Base-by-base conservation (phyloP, 2,113 vertebrate genomes). In the Bambusicola thoracicus region DNA sequence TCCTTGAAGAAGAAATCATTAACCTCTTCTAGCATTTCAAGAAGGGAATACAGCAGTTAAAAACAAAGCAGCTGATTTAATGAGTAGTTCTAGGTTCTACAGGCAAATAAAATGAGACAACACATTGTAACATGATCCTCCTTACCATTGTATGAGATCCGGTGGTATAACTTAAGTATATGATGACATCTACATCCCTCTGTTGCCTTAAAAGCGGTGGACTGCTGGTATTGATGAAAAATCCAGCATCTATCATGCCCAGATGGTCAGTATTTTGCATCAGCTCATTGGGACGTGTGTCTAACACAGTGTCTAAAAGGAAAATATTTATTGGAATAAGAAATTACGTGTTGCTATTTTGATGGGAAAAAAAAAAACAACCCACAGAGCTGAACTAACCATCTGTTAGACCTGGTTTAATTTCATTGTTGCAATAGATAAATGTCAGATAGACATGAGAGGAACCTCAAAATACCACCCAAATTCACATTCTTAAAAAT, bases 171-270 rank as follows among this genome's bases (percentile, higher is more conserved):
- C 95, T 98, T 89, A 98, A 97, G 81, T 98, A 98, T 66, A 98
- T 94, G 83, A 98, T 97, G 96, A 98, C 95, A 91, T 98, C 97
- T 75, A 98, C 97, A 69, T 89, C 89, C 74, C 98, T 97, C 87
- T 97, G 96, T 13, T 91, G 85, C 48, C 96, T 96, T 90, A 98
- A 34, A 93, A 98, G 95, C 43, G 97, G 96, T 25, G 98, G 84
- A 61, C 94, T 97, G 85, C 98, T 98, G 34, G 97, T 98, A 91
- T 98, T 98, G 94, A 98, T 97, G 89, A 98, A 98, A 94, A 97
- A 98, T 87, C 95, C 97, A 44, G 97, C 95, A 11, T 98, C 98
- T 86, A 98, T 97, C 81, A 98, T 95, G 80, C 97, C 98, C 75
- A 98, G 85, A 11, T 95, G 93, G 77, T 96, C 61, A 1, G 96